Conservation (phyloP, 2,113 vertebrate species). For the Sebastes fasciatus region DNA sequence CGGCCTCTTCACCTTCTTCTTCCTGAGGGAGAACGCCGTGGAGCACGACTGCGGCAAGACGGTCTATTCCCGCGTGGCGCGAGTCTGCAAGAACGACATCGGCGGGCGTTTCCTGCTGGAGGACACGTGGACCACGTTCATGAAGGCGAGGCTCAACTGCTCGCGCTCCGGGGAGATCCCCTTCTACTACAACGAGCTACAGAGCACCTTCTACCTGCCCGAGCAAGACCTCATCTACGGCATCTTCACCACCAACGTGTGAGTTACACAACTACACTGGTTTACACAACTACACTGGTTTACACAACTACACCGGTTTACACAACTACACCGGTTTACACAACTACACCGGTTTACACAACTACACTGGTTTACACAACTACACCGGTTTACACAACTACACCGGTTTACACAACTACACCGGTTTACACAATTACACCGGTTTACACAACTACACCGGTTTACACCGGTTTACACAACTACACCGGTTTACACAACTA, state of each 20-base stretch:
- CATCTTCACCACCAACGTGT: slow-evolving; percentile 98
- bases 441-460: too few species aligned
- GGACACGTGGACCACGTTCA: slow-evolving; percentile 99
- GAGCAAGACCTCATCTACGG: slow-evolving; percentile 95
- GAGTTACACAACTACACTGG: slow-evolving; percentile 62
- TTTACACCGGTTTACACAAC: too few species aligned
- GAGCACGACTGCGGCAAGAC: slow-evolving; percentile 96
- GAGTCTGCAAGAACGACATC: slow-evolving; percentile 96
- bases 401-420: too few species aligned
- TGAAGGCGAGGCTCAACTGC: slow-evolving; percentile 97
- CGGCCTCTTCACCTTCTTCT: slow-evolving; percentile 95
- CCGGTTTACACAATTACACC: too few species aligned
- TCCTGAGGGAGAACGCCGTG: slow-evolving; percentile 94
- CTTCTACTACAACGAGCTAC: slow-evolving; percentile 96
- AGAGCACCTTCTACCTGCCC: slow-evolving; percentile 94
- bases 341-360: too few species aligned
- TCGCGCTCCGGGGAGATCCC: slow-evolving; percentile 95
- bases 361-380: too few species aligned
- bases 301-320: too few species aligned
- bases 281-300: too few species aligned
- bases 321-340: too few species aligned
- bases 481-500: too few species aligned
- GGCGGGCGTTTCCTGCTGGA: slow-evolving; percentile 95
- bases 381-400: too few species aligned
- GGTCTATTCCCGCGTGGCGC: slow-evolving; percentile 93